Evolutionary conservation across 2,113 vertebrate species (phyloP), one percentile per base, ranked within the genome.

Genomic region (Hirundichthys speculiger): DNA sequence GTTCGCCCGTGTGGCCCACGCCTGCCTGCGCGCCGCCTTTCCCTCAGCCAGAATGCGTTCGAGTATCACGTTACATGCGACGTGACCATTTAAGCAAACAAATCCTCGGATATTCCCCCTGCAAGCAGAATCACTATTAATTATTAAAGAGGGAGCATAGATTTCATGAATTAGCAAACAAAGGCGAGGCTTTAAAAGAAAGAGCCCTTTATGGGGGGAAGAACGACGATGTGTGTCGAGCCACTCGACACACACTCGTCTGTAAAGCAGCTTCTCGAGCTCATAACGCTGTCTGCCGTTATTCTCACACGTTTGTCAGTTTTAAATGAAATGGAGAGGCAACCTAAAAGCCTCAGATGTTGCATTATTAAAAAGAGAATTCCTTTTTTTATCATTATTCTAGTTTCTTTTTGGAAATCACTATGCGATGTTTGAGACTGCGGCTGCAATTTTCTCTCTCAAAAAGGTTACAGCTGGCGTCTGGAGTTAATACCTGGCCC

Each of bases 81-180:
- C 40, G 43, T 34, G 71, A 39, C 21, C 21, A 5, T 68, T 82
- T 75, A 77, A 20, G 12, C 75, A 80, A 81, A 86, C 83, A 83
- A 12, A 13, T 64, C 38, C 56, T 69, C 14, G 45, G 45, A 66
- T 57, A 72, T 20, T 4, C 65, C 16, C 56, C 77, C 79, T 21
- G 68, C 58, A 61, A 84, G 73, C 41, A 61, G 56, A 72, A 77
- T 50, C 16, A 16, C 20, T 7, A 22, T 92, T 50, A 90, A 91
- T 92, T 84, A 91, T 92, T 89, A 60, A 91, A 86, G 56, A 64
- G 46, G 45, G 14, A 25, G 15, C 65, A 91, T 77, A 70, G 84
- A 89, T 90, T 90, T 73, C 64, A 82, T 86, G 70, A 92, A 90
- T 89, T 86, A 82, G 66, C 66, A 87, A 88, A 84, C 40, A 83